Evolutionary conservation across 1,140 invertebrate genomes (phyloP).

Genomic region (Anoplophora glabripennis): DNA sequence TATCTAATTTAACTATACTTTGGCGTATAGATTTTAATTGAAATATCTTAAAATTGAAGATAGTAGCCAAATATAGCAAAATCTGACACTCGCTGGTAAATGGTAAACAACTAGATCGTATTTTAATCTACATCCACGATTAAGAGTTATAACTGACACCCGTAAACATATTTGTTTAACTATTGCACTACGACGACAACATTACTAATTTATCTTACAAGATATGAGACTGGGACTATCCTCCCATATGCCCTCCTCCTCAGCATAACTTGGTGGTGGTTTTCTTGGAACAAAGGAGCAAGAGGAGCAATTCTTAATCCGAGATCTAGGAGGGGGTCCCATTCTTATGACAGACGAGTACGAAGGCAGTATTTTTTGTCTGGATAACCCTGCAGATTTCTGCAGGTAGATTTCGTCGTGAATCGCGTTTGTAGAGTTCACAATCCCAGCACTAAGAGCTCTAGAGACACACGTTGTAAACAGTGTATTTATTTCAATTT

Average conservation of each 20-base stretch:
- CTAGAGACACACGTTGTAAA: background rate
- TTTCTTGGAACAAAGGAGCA: conserved; percentile 28
- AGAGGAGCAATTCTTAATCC: conserved; percentile 18
- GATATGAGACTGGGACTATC: conserved; percentile 25
- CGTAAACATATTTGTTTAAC: too few species aligned
- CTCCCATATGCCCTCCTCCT: conserved; percentile 30
- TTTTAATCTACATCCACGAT: too few species aligned
- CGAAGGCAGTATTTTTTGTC: conserved; percentile 30
- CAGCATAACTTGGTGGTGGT: conserved; percentile 41
- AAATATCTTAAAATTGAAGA: too few species aligned
- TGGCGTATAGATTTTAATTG: too few species aligned
- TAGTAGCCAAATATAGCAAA: too few species aligned
- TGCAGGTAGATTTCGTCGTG: conserved; percentile 14
- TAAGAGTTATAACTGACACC: too few species aligned
- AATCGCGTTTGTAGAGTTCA: conserved; percentile 20
- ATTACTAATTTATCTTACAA: conserved; percentile 12
- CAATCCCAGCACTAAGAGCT: conserved; percentile 10
- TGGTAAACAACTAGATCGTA: too few species aligned
- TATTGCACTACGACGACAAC: too few species aligned
- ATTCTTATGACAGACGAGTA: conserved; percentile 39
- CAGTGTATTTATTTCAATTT: too few species aligned
- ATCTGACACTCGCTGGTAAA: too few species aligned
- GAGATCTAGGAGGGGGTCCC: conserved; percentile 21
- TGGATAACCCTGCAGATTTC: background rate
- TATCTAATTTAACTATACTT: too few species aligned